Conservation (phyloP, 2,113 vertebrate species). For the Rana temporaria region DNA sequence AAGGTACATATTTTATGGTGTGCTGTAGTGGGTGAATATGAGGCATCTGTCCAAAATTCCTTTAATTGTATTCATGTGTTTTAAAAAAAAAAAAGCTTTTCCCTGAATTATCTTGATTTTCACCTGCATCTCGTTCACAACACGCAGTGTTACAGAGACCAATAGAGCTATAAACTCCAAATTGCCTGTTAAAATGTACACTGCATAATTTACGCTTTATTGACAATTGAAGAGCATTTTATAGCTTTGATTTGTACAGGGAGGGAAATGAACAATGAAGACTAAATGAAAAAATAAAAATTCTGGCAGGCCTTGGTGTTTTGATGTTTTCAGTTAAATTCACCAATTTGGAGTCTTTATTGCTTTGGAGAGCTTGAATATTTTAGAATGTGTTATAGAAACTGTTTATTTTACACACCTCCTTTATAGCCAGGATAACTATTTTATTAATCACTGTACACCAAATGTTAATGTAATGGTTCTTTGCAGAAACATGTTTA, state of each 20-base stretch:
- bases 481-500: no score
- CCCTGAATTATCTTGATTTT: background rate
- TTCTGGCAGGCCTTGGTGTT: conserved; percentile 17
- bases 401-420: conserved; percentile 20
- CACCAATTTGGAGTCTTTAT: conserved; percentile 34
- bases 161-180: background rate
- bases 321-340: conserved; percentile 36
- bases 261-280: conserved; percentile 23
- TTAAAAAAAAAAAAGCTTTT: background rate
- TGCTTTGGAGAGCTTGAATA: conserved; percentile 16
- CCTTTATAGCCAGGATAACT: background rate
- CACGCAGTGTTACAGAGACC: background rate
- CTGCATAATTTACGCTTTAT: conserved; percentile 7
- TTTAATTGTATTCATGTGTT: no score
- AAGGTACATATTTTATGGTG: no score
- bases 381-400: background rate
- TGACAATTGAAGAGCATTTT: conserved; percentile 26
- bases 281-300: conserved; percentile 27
- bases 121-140: background rate
- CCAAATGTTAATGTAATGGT: background rate
- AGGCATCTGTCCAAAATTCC: no score
- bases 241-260: conserved; percentile 3
- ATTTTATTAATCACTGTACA: conserved; percentile 18
- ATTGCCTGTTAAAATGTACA: conserved; percentile 25
- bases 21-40: no score